A percentile compares a stretch with the other conserved stretches of the same genome.
phyloP scores from a whole-genome alignment of 2,113 vertebrate species.

The Callopanchax toddi region DNA sequence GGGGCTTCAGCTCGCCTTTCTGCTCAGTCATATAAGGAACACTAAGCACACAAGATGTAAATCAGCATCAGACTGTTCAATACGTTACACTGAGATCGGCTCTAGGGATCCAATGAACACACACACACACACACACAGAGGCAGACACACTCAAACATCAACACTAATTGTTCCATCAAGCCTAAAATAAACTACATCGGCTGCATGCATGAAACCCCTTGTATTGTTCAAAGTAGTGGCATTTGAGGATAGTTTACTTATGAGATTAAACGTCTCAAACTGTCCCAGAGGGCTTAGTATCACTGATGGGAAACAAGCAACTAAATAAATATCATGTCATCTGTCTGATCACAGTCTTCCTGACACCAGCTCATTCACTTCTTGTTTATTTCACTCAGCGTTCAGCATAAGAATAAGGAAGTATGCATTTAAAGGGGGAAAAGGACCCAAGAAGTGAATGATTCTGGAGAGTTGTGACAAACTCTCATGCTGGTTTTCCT shows the following conservation, averaged over 20 bases:
- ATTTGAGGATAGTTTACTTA: conserved; percentile 67
- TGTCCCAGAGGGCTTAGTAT: conserved; percentile 58
- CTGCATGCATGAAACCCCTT: conserved; percentile 50
- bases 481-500: background rate
- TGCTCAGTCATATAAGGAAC: conserved; percentile 75
- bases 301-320: conserved; percentile 75
- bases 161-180: conserved; percentile 60
- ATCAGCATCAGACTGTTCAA: conserved; percentile 53
- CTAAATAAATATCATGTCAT: conserved; percentile 77
- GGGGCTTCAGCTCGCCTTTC: conserved; percentile 43
- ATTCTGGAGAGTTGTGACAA: conserved; percentile 16
- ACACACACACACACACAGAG: conserved; percentile 15
- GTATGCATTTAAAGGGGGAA: conserved; percentile 15
- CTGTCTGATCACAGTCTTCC: conserved; percentile 66
- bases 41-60: conserved; percentile 44
- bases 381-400: conserved; percentile 73
- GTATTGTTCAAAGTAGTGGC: conserved; percentile 68
- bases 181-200: conserved; percentile 60
- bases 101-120: conserved; percentile 24
- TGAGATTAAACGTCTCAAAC: conserved; percentile 65
- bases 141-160: conserved; percentile 38
- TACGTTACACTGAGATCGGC: conserved; percentile 34
- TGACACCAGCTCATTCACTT: conserved; percentile 72
- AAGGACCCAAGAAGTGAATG: background rate
- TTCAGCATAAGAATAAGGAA: conserved; percentile 54